phyloP scores from a whole-genome alignment of 1,140 invertebrate genomes.

The Pseudomyrmex sp. region DNA sequence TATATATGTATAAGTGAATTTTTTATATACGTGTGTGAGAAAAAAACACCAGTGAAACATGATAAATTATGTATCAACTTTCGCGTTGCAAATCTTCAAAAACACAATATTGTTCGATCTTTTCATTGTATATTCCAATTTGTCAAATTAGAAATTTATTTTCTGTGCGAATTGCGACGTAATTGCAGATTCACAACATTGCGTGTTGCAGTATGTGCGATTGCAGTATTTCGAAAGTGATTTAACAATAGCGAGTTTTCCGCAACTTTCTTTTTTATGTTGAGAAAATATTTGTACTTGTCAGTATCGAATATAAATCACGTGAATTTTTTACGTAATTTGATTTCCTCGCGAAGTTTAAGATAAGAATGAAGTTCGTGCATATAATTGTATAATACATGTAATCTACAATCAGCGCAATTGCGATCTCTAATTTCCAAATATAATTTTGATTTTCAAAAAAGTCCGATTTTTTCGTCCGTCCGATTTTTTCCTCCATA shows the following conservation, averaged over 20 bases:
- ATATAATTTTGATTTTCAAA: constrained; percentile 74
- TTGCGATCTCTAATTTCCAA: constrained; percentile 68
- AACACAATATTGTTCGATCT: too few species aligned
- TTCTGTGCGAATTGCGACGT: too few species aligned
- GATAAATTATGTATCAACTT: too few species aligned
- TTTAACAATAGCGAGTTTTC: not conserved
- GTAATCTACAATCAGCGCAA: constrained; percentile 63
- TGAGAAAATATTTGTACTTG: not conserved
- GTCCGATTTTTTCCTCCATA: not conserved
- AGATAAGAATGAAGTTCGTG: constrained; percentile 29
- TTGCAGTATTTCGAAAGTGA: constrained; percentile 19
- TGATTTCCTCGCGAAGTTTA: constrained; percentile 45
- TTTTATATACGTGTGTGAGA: too few species aligned
- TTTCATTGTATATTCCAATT: too few species aligned
- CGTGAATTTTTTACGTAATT: constrained; percentile 42
- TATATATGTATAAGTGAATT: too few species aligned
- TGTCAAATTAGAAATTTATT: too few species aligned
- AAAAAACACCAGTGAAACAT: too few species aligned
- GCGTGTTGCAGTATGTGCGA: not conserved
- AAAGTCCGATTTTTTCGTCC: not conserved
- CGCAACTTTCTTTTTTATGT: not conserved
- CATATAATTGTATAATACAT: constrained; percentile 65
- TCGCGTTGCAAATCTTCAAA: too few species aligned
- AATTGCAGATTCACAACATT: too few species aligned
- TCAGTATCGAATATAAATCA: not conserved